A percentile compares a stretch with the other conserved stretches of the same genome.
phyloP scores from a whole-genome alignment of 2,888 invertebrate species.

The Stenichneumon culpator region DNA sequence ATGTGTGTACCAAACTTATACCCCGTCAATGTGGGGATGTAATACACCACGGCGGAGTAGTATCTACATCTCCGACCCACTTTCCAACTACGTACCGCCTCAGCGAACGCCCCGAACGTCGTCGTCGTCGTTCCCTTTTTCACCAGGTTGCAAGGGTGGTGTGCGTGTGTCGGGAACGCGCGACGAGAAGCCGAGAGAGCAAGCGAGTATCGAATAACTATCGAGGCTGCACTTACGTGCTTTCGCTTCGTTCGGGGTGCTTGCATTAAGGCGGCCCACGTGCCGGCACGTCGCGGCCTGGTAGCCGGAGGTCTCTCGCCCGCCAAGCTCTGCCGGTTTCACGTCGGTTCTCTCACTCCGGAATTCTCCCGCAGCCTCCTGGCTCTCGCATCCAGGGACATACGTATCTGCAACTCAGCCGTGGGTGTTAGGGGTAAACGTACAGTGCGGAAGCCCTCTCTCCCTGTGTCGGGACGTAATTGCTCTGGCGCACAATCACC shows the following conservation, averaged over 20 bases:
- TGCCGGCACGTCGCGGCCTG: slow-evolving; percentile 51
- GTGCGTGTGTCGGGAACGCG: neutral
- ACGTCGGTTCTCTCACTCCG: slow-evolving; percentile 32
- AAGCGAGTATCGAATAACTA: slow-evolving; percentile 65
- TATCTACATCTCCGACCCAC: slow-evolving; percentile 20
- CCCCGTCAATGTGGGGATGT: neutral
- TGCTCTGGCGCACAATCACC: slow-evolving; percentile 53
- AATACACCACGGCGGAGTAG: slow-evolving; percentile 14
- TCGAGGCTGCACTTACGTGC: slow-evolving; percentile 67
- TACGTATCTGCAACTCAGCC: neutral
- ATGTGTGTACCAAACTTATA: slow-evolving; percentile 7
- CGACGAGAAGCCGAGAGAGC: slow-evolving; percentile 1
- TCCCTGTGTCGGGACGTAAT: slow-evolving; percentile 50
- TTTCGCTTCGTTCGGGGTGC: slow-evolving; percentile 51
- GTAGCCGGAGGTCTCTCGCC: neutral
- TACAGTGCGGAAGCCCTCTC: slow-evolving; percentile 55
- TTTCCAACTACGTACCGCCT: slow-evolving; percentile 38
- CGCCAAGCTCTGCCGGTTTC: slow-evolving; percentile 19
- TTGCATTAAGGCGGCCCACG: slow-evolving; percentile 65
- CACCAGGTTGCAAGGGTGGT: neutral
- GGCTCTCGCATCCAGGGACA: slow-evolving; percentile 14
- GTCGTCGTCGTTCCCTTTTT: slow-evolving; percentile 37
- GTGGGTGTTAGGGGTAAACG: slow-evolving; percentile 21
- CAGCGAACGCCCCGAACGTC: slow-evolving; percentile 10
- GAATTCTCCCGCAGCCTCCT: neutral